Percentiles rank a stretch among this genome's conserved stretches.
Conservation (phyloP, 2,797 vertebrate species). For the Pachyuromys duprasi region DNA sequence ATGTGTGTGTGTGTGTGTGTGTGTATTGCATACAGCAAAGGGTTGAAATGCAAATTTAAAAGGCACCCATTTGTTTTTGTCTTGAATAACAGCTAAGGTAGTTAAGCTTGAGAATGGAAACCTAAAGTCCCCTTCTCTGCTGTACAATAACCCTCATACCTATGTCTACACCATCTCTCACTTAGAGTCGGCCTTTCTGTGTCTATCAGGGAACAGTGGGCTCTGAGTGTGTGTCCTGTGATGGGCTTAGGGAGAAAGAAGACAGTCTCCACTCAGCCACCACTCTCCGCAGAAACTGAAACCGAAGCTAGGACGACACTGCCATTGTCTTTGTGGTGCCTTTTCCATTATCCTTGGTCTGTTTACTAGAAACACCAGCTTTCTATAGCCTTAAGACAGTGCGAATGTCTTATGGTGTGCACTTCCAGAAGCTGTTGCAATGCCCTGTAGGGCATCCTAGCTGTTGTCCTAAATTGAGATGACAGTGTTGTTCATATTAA, state of each 20-base stretch:
- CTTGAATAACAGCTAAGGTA: neutral
- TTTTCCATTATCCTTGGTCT: slow-evolving; percentile 83
- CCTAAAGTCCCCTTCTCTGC: neutral
- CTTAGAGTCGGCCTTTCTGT: slow-evolving; percentile 51
- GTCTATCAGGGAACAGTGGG: neutral
- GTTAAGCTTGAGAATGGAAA: neutral
- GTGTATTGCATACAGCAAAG: neutral
- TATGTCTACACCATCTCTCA: slow-evolving; percentile 57
- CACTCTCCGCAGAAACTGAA: slow-evolving; percentile 65
- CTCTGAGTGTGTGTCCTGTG: neutral
- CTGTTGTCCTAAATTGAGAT: slow-evolving; percentile 92
- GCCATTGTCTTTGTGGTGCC: slow-evolving; percentile 77
- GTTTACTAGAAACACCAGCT: slow-evolving; percentile 86
- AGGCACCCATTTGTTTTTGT: neutral
- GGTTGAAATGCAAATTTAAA: neutral
- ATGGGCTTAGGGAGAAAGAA: neutral
- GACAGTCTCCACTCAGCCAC: neutral
- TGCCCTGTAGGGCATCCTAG: slow-evolving; percentile 88
- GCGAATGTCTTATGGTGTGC: slow-evolving; percentile 81
- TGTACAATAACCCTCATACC: slow-evolving; percentile 47
- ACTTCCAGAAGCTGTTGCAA: slow-evolving; percentile 86
- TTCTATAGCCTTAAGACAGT: slow-evolving; percentile 85
- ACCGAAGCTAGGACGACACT: slow-evolving; percentile 70
- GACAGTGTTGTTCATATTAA: slow-evolving; percentile 91
- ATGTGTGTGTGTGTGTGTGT: no score